Base-by-base conservation (phyloP, 2,113 vertebrate species). In the Ptyas mucosa region DNA sequence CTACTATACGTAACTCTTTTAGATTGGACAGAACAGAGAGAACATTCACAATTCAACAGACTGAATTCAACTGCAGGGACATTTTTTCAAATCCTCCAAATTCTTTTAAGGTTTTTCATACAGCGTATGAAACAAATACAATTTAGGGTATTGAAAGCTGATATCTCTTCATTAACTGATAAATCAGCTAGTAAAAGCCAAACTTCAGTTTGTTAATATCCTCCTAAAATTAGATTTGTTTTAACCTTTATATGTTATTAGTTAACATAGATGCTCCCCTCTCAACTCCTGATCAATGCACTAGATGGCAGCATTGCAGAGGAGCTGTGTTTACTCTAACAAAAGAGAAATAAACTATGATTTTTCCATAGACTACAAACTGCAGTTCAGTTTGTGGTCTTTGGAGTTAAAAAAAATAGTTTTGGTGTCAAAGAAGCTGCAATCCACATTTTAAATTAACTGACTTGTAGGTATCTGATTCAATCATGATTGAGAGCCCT, bases 271-370 rank as follows among this genome's bases (percentile, higher is more conserved):
- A 54, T 21, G 26, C 11, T 88, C 18, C 51, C 14, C 20, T 18
- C 24, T 86, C 85, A 39, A 29, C 12, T 91, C 11, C 34, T 3
- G 14, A 49, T 89, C 90, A 52, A 52, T 94, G 69, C 97, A 96
- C 96, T 91, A 97, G 97, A 93, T 97, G 97, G 97, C 95, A 64
- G 94, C 96, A 93, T 96, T 96, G 97, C 92, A 92, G 52, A 86
- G 88, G 91, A 26, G 54, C 94, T 96, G 51, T 92, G 26, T 49
- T 15, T 8, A 81, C 49, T 64, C 61, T 53, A 26, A 26, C 5
- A 51, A 10, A 20, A 57, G 15, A 39, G 34, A 87, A 52, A 90
- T 8, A 29, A 10, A 64, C 10, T 24, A 39, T 89, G 23, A 61
- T 90, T 52, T 51, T 51, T 15, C 46, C 14, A 43, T 85, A 54